These are phyloP conservation scores for Anoura caudifer DNA, from an alignment of 2,113 vertebrate species.

Conservation along the genomic window DNA sequence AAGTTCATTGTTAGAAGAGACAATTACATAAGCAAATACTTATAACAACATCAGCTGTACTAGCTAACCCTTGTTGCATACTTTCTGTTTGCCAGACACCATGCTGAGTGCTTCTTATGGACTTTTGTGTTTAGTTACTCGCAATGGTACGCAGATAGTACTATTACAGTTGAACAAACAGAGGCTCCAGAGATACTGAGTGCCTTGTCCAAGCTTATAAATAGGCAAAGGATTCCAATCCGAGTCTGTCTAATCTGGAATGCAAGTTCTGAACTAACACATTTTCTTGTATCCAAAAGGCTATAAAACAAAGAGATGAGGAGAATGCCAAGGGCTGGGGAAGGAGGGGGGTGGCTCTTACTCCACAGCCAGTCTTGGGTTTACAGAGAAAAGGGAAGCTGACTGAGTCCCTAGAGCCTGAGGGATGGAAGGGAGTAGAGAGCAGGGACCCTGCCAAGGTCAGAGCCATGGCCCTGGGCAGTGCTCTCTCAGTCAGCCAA, in stretches of 20 bases:
- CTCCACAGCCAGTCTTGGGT: neutral
- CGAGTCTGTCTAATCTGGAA: neutral
- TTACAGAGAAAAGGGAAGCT: neutral
- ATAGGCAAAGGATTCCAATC: neutral
- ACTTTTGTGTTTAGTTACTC: neutral
- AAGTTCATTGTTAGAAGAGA: neutral
- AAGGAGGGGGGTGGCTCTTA: neutral
- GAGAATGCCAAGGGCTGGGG: neutral
- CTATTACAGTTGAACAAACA: neutral
- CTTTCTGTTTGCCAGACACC: neutral
- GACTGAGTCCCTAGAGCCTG: neutral
- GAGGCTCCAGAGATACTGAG: neutral
- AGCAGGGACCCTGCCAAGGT: neutral
- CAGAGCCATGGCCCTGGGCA: neutral
- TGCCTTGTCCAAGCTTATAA: neutral
- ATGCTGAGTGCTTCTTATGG: neutral
- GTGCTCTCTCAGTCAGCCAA: accelerated
- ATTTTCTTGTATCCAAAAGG: neutral
- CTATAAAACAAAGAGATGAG: neutral
- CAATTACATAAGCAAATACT: neutral
- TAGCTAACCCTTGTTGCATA: neutral
- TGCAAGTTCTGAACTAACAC: neutral
- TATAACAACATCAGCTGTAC: neutral
- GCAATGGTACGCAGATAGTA: neutral
- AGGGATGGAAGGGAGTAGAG: neutral